These are phyloP conservation scores for Gymnoscelis rufifasciata DNA, from an alignment of 2,888 invertebrate genomes.

Conservation along the genomic window DNA sequence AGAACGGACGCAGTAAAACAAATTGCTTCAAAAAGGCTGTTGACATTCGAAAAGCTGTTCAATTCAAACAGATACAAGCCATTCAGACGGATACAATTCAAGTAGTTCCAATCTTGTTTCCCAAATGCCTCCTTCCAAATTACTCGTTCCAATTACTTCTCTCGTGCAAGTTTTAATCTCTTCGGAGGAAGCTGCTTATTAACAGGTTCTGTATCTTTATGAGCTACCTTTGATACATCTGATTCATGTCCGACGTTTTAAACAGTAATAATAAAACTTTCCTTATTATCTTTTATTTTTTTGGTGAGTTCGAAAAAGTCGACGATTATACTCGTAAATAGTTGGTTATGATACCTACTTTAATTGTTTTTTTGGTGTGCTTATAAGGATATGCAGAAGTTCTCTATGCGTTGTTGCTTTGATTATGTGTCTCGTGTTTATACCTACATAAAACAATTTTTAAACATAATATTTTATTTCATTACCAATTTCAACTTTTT, in stretches of 20 bases:
- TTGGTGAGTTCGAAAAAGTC: slow-evolving; percentile 11
- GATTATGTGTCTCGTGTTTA: too few species aligned
- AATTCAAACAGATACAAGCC: slow-evolving; percentile 22
- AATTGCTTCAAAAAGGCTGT: too few species aligned
- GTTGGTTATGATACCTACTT: too few species aligned
- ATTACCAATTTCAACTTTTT: too few species aligned
- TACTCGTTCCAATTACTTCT: slow-evolving; percentile 51
- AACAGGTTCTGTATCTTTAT: slow-evolving; percentile 57
- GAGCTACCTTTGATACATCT: slow-evolving; percentile 45
- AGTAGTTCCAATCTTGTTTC: slow-evolving; percentile 40
- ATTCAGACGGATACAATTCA: slow-evolving; percentile 21
- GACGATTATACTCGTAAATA: too few species aligned
- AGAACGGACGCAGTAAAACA: too few species aligned
- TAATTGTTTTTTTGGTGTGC: too few species aligned
- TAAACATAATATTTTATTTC: too few species aligned
- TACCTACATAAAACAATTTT: too few species aligned
- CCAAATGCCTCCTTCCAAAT: slow-evolving; percentile 47
- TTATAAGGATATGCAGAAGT: too few species aligned
- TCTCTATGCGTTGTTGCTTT: too few species aligned
- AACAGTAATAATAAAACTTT: slow-evolving; percentile 40
- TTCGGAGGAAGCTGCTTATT: slow-evolving; percentile 60
- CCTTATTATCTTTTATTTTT: slow-evolving; percentile 23
- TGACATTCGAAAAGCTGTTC: slow-evolving; percentile 24
- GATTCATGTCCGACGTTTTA: slow-evolving; percentile 47
- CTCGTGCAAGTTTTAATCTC: slow-evolving; percentile 50